phyloP scores from a whole-genome alignment of 1,140 invertebrate species.

The Cyrtorhinus lividipennis region DNA sequence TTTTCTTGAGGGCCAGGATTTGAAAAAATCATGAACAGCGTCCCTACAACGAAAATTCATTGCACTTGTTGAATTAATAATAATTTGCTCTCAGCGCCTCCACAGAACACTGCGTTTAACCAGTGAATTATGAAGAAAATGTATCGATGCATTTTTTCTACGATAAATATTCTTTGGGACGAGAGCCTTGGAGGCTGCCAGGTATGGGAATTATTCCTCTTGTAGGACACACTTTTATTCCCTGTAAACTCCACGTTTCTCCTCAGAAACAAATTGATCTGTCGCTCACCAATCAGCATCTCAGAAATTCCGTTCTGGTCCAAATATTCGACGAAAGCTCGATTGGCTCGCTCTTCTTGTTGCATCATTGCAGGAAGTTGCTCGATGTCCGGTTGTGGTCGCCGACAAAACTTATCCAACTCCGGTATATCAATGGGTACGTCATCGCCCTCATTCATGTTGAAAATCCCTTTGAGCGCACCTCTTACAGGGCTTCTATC shows the following conservation, averaged over 20 bases:
- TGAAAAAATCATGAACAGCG: slow-evolving; percentile 1
- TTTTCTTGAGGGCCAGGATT: slow-evolving; percentile 10
- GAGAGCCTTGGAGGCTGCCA: too few species aligned
- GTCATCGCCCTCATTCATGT: background rate
- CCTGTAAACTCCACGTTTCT: too few species aligned
- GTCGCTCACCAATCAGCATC: background rate
- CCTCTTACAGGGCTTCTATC: background rate
- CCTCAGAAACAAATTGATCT: too few species aligned
- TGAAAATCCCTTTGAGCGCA: background rate
- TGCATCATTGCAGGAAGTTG: background rate
- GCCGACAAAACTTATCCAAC: background rate
- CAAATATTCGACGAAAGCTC: background rate
- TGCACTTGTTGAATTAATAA: too few species aligned
- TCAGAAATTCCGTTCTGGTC: background rate
- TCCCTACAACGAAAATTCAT: slow-evolving; percentile 1
- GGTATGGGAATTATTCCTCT: too few species aligned
- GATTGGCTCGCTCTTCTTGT: background rate
- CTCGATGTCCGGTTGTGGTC: background rate
- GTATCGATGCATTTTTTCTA: too few species aligned
- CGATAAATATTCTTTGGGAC: too few species aligned
- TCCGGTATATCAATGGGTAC: background rate
- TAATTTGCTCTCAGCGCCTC: too few species aligned
- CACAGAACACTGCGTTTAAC: too few species aligned
- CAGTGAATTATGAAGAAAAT: too few species aligned
- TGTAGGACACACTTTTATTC: too few species aligned